These are phyloP conservation scores for Fundulus diaphanus DNA, from an alignment of 2,797 vertebrate genomes.

Conservation along the genomic window DNA sequence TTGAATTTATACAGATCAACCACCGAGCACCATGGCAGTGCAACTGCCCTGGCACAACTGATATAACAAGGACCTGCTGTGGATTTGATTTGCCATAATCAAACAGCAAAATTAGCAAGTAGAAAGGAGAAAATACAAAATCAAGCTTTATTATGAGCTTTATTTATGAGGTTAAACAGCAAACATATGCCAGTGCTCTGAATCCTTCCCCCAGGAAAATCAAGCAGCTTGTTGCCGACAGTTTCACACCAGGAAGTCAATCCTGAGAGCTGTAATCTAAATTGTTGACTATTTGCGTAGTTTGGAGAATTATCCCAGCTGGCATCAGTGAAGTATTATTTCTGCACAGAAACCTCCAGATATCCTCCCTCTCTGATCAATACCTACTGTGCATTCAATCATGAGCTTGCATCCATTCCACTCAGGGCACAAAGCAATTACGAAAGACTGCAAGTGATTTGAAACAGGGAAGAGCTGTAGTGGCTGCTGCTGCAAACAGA, in stretches of 20 bases:
- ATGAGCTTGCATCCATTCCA: conserved; percentile 57
- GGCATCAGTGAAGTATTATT: conserved; percentile 54
- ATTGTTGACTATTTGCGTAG: conserved; percentile 64
- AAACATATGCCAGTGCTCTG: conserved; percentile 26
- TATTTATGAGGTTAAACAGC: conserved; percentile 16
- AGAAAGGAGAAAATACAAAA: conserved; percentile 25
- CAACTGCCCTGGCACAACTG: background rate
- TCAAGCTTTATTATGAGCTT: conserved; percentile 8
- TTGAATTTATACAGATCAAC: conserved; percentile 6
- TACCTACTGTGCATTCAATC: conserved; percentile 67
- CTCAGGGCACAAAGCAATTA: conserved; percentile 73
- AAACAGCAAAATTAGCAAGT: conserved; percentile 6
- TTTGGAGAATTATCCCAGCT: conserved; percentile 61
- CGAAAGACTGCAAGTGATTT: conserved; percentile 65
- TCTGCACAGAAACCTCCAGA: conserved; percentile 49
- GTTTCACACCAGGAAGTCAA: conserved; percentile 58
- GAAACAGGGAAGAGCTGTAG: conserved; percentile 47
- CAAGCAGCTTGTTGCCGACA: conserved; percentile 38
- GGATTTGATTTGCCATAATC: conserved; percentile 12
- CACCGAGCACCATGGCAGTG: background rate
- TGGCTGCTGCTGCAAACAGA: conserved; percentile 52
- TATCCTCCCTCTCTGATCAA: conserved; percentile 61
- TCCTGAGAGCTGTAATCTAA: conserved; percentile 58
- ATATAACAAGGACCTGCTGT: background rate
- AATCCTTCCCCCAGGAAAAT: conserved; percentile 29